Base-by-base conservation (phyloP, 1,140 invertebrate species). In the Drosophila ercepeae region DNA sequence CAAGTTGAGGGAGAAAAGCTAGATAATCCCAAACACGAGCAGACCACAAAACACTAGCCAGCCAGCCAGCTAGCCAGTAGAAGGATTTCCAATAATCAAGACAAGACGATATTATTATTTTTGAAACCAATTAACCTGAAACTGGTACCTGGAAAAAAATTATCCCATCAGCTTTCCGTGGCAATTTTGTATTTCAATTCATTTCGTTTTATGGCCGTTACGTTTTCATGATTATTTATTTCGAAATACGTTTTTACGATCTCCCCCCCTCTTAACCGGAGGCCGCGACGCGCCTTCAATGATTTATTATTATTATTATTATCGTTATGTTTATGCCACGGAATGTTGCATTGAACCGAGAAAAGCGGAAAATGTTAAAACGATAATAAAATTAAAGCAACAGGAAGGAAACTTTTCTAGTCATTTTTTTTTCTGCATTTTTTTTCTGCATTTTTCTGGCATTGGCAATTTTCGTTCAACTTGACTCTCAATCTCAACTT, bases 241-340 rank as follows among this genome's bases (percentile, higher is more conserved):
- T 63, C 34, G 8, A 49, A 49, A 41, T 49, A 49, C 44, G 34
- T 49, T 63, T 63, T 63, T 65, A 65, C 57, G 61, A 65, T 25
- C 1, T 29, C 18, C 57, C 4, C 27, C 8, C 16, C 16, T 18
- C 2, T 13, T 6, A 13, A 13, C 36, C n/a, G 3, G 0, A 18
- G 13, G n/a, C 14, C 16, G 14, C 36, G 5, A 13, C 36, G 1
- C 8, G 5, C 39, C 23, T 23, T 61, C 32, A 39, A 64, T 61
- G 34, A 65, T 63, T 65, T 65, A 65, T 65, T 41, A 63, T 65
- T 63, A 63, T 65, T 63, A 64, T 63, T 63, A 61, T 64, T 27
- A 48, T 64, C 55, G 57, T 61, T 63, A 48, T 41, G 32, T 18
- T 49, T 64, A 61, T 61, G 4, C 63, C 23, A 63, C 48, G 7